Evolutionary conservation across 30 jellyfish, hydroid and myxozoan species (phyloP).

Genomic region (Aurelia aurita): DNA sequence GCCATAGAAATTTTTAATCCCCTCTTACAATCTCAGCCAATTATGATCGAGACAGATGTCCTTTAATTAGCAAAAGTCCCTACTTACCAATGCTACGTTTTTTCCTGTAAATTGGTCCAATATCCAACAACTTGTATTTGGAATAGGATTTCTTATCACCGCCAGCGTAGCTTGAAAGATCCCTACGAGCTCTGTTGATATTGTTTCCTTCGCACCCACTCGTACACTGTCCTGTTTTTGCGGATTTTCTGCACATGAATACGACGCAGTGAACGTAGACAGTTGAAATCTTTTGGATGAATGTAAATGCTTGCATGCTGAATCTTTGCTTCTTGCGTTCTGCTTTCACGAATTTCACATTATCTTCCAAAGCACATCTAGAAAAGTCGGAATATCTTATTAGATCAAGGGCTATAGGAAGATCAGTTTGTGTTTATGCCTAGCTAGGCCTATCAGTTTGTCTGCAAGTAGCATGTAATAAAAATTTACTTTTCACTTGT

Average conservation of each 20-base stretch:
- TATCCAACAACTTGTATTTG: constrained; percentile 36
- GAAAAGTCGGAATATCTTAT: not conserved
- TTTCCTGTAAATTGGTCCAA: constrained; percentile 33
- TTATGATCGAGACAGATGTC: too few relatives aligned
- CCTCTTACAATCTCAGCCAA: too few relatives aligned
- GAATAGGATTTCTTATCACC: constrained; percentile 9
- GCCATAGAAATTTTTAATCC: too few relatives aligned
- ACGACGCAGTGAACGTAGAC: constrained; percentile 66
- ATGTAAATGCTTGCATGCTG: constrained; percentile 54
- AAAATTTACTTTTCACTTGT: too few relatives aligned
- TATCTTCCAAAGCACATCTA: constrained; percentile 60
- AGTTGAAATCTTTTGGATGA: constrained; percentile 25
- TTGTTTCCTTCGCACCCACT: constrained; percentile 67
- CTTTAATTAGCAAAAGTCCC: not conserved
- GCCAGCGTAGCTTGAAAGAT: not conserved
- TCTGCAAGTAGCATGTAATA: too few relatives aligned
- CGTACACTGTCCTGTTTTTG: constrained; percentile 32
- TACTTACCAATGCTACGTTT: constrained; percentile 14
- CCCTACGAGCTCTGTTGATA: constrained; percentile 51
- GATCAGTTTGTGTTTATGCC: too few relatives aligned
- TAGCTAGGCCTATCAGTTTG: too few relatives aligned
- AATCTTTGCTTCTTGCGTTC: constrained; percentile 38
- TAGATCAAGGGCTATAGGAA: too few relatives aligned
- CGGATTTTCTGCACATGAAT: constrained; percentile 61
- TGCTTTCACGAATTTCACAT: constrained; percentile 19